Evolutionary conservation across 2,888 invertebrate species (phyloP).

Genomic region (Linnaemya vulpina): DNA sequence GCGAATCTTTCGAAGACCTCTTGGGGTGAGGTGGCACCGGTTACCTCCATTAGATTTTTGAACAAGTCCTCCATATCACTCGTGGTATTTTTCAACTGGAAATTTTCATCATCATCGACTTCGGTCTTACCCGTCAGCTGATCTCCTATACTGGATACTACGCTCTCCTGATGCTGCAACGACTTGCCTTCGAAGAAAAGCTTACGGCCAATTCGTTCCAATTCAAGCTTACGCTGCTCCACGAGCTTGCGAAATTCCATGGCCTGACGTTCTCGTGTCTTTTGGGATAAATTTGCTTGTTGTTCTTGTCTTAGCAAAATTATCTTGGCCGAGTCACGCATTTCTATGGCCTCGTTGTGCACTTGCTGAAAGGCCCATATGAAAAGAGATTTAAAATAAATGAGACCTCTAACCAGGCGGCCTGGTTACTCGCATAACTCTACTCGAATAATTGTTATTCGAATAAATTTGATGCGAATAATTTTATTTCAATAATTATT

Average conservation of each 20-base stretch:
- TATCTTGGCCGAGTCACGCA: conserved; percentile 88
- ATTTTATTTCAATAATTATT: no score
- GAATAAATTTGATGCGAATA: no score
- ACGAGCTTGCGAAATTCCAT: conserved; percentile 88
- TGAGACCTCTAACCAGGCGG: no score
- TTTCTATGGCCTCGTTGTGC: conserved; percentile 89
- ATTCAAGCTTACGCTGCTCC: conserved; percentile 87
- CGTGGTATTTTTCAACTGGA: conserved; percentile 78
- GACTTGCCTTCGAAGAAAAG: conserved; percentile 87
- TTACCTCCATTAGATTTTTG: conserved; percentile 89
- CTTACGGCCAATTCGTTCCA: conserved; percentile 90
- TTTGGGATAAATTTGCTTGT: conserved; percentile 87
- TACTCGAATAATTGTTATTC: no score
- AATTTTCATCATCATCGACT: conserved; percentile 80
- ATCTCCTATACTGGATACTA: conserved; percentile 84
- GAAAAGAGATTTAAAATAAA: background rate
- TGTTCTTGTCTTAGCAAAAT: conserved; percentile 88
- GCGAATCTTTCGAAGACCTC: conserved; percentile 90
- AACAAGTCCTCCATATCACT: conserved; percentile 87
- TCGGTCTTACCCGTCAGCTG: conserved; percentile 81
- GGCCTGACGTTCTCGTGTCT: conserved; percentile 86
- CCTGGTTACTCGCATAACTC: no score
- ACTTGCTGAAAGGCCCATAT: conserved; percentile 84
- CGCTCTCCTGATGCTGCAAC: conserved; percentile 85
- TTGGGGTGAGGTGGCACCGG: conserved; percentile 89